Conservation (phyloP, 2,113 vertebrate species). For the Mesembrinibis cayennensis region DNA sequence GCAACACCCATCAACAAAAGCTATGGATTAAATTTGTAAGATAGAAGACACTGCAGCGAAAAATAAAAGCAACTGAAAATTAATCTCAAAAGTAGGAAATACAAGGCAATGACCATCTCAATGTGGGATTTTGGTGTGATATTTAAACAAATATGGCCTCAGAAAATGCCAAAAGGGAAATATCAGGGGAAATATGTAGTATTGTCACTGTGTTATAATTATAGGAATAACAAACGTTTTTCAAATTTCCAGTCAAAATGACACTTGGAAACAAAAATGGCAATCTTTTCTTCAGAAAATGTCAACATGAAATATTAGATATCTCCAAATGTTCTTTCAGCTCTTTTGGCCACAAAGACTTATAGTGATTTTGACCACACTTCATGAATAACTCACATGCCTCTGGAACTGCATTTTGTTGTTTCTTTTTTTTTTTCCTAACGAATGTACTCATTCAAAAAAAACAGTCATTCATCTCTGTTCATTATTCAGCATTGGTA, state of each 20-base stretch:
- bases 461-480: not conserved
- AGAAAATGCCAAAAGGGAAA: not conserved
- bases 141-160: not conserved
- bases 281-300: not conserved
- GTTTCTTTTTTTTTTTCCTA: not conserved
- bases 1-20: not conserved
- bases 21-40: not conserved
- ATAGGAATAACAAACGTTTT: not conserved
- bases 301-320: not conserved
- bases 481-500: not conserved
- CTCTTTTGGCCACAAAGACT: not conserved
- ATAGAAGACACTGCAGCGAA: not conserved
- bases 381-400: not conserved
- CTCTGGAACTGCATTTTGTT: not conserved
- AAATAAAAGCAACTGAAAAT: not conserved
- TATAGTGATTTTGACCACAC: not conserved
- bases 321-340: slow-evolving; percentile 8
- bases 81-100: not conserved
- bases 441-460: not conserved
- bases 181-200: not conserved
- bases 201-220: not conserved
- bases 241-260: not conserved
- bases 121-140: not conserved
- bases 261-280: not conserved
- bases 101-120: not conserved